Percentiles rank a stretch among this genome's conserved stretches.
Conservation (phyloP, 1,140 invertebrate species). For the Dreissena polymorpha region DNA sequence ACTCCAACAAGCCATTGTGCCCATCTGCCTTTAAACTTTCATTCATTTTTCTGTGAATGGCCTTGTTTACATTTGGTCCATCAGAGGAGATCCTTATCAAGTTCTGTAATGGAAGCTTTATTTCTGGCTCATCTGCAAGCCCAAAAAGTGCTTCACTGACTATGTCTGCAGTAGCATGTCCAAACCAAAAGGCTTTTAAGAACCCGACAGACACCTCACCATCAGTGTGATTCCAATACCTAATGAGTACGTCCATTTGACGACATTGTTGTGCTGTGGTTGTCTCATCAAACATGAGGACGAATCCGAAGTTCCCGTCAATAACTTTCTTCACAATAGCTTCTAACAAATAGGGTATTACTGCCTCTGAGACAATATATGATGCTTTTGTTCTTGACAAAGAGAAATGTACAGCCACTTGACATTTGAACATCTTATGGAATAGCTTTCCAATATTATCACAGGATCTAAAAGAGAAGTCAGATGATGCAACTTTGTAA, state of each 20-base stretch:
- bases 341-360: conserved; percentile 30
- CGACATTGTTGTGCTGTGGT: conserved; percentile 13
- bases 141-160: conserved; percentile 17
- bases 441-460: conserved; percentile 31
- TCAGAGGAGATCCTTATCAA: conserved; percentile 17
- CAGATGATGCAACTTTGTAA: conserved; percentile 33
- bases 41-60: conserved; percentile 23
- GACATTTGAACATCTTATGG: conserved; percentile 42
- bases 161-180: conserved; percentile 37
- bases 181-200: conserved; percentile 28
- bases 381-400: conserved; percentile 27
- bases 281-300: conserved; percentile 18
- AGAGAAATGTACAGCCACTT: conserved; percentile 50
- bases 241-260: conserved; percentile 29
- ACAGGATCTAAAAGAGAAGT: conserved; percentile 45
- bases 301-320: neutral
- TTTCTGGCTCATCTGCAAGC: conserved; percentile 1
- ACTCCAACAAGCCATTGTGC: neutral
- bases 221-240: conserved; percentile 32
- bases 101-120: neutral
- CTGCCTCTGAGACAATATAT: conserved; percentile 33
- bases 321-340: conserved; percentile 27
- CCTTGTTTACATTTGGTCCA: conserved; percentile 40
- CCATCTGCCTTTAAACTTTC: conserved; percentile 24
- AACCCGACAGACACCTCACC: conserved; percentile 21